These are phyloP conservation scores for Hippopotamus amphibius DNA, from an alignment of 2,113 vertebrate genomes.

Conservation along the genomic window DNA sequence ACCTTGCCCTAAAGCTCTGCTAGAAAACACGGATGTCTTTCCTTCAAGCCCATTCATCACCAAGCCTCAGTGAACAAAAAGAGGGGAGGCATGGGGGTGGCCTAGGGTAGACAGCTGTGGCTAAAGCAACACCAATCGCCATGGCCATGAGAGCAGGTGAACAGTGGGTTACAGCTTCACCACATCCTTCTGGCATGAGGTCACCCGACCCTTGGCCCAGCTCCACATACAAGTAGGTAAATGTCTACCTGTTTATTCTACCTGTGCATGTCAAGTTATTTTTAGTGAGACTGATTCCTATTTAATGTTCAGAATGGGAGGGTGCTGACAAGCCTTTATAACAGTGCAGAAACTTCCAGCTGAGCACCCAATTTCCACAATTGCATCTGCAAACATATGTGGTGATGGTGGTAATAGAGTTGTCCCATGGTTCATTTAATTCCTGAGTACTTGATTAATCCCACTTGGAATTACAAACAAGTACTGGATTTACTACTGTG, in stretches of 20 bases:
- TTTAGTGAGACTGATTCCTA: conserved; percentile 7
- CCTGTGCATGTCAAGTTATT: not conserved
- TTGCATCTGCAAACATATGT: not conserved
- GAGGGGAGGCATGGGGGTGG: not conserved
- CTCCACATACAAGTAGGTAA: not conserved
- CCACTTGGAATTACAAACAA: not conserved
- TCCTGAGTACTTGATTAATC: not conserved
- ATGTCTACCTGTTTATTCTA: conserved; percentile 30
- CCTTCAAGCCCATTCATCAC: not conserved
- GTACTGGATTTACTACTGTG: not conserved
- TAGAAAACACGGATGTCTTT: not conserved
- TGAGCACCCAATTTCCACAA: not conserved
- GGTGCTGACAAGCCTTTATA: not conserved
- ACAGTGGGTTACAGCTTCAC: conserved; percentile 3
- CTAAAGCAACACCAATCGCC: not conserved
- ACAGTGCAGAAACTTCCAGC: not conserved
- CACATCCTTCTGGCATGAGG: conserved; percentile 19
- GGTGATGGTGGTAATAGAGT: not conserved
- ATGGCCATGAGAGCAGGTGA: not conserved
- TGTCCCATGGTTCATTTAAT: not conserved
- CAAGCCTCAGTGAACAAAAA: not conserved
- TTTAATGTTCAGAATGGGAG: not conserved
- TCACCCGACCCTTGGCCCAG: not conserved
- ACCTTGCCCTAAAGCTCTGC: not conserved
- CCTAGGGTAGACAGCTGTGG: not conserved